A percentile compares a stretch with the other conserved stretches of the same genome.
These are phyloP conservation scores for Phytoseiulus persimilis DNA, from an alignment of 2,888 invertebrate genomes.

Conservation along the genomic window DNA sequence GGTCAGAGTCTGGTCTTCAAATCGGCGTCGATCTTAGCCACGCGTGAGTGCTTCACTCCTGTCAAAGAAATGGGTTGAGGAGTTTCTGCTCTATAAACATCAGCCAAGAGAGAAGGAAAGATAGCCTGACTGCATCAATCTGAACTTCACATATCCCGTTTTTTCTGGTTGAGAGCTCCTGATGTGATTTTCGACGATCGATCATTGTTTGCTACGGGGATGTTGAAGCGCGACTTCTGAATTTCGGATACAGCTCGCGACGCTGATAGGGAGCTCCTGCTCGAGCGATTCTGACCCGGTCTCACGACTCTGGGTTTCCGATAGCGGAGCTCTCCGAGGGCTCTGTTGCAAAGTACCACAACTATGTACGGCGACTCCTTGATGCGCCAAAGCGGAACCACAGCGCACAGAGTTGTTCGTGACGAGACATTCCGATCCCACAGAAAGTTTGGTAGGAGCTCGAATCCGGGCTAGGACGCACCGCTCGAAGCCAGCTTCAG, in stretches of 20 bases:
- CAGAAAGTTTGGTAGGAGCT: not conserved
- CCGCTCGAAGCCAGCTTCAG: not conserved
- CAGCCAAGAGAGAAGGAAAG: not conserved
- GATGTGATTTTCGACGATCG: not conserved
- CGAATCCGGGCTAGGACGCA: not conserved
- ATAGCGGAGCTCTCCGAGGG: no score
- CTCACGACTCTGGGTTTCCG: not conserved
- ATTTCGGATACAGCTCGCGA: no score
- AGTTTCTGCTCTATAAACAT: slow-evolving; percentile 5
- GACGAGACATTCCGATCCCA: not conserved
- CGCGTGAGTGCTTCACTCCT: not conserved
- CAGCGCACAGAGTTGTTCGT: no score
- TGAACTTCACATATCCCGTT: not conserved
- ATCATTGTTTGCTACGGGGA: not conserved
- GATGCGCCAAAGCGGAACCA: no score
- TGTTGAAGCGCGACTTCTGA: no score
- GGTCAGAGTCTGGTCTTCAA: not conserved
- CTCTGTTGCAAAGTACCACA: no score
- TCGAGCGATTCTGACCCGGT: no score
- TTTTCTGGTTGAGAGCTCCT: not conserved
- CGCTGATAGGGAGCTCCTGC: no score
- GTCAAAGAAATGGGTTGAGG: slow-evolving; percentile 5
- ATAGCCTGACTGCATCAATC: not conserved
- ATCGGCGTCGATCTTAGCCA: not conserved
- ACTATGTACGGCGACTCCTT: no score